Evolutionary conservation across 1,140 invertebrate species (phyloP), one percentile per base, ranked within the genome.

Genomic region (Drosophila tropicalis): DNA sequence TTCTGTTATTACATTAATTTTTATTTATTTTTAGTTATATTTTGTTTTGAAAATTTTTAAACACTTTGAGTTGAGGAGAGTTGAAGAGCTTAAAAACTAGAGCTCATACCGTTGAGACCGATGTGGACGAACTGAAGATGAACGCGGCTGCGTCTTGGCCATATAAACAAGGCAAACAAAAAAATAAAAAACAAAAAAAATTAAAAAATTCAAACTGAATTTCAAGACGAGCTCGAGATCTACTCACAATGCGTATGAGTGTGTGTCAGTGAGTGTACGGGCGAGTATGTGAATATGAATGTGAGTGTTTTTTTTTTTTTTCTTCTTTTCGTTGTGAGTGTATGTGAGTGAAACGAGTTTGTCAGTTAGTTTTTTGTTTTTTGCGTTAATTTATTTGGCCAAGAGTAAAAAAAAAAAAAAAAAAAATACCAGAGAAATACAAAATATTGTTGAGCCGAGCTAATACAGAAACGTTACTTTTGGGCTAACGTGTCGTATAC

Each of bases 91-190:
- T 90, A 85, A 76, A 85, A 76, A 85, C 82, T 91, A 81, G 86
- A 91, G 90, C 89, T 87, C 90, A 90, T 91, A 91, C 90, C 90
- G 90, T 91, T 82, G 70, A 77, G 90, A 91, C 90, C 90, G 90
- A 91, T 91, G 81, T 91, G 87, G 84, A 90, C 90, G 90, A 91
- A 91, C 90, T 91, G 90, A 91, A 91, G 90, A 91, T 89, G 90
- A 89, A 85, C 78, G 76, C 84, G 72, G 71, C 22, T 65, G 44
- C 74, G 84, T 80, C 90, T 91, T 90, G 78, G 83, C 86, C 90
- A 91, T 91, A 91, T 91, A 91, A 91, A 91, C 90, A 76, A 80
- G 60, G 73, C 64, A 71, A 69, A 62, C 61, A 58, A 62, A 72
- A 72, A 61, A 67, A 60, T 68, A 67, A 77, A 76, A 44, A 76